These are phyloP conservation scores for Dioctria rufipes DNA, from an alignment of 2,888 invertebrate species.

Conservation along the genomic window DNA sequence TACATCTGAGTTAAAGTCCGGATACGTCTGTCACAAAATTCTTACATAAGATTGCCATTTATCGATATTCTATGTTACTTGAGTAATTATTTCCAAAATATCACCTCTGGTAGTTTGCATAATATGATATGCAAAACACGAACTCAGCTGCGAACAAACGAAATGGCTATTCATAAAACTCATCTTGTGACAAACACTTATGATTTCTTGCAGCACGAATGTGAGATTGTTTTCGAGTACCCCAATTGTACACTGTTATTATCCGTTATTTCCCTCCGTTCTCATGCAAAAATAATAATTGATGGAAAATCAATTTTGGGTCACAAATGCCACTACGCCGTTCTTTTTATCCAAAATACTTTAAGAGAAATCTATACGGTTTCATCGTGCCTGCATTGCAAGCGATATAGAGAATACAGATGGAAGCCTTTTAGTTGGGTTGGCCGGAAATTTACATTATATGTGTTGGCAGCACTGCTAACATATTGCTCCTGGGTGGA, in stretches of 20 bases:
- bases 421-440: background rate
- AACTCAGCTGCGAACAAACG: too few relatives aligned
- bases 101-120: too few relatives aligned
- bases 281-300: slow-evolving; percentile 25
- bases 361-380: slow-evolving; percentile 17
- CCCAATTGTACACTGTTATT: background rate
- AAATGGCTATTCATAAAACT: too few relatives aligned
- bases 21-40: too few relatives aligned
- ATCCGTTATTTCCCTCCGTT: background rate
- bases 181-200: too few relatives aligned
- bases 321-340: slow-evolving; percentile 34
- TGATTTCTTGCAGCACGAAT: too few relatives aligned
- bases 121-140: too few relatives aligned
- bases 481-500: slow-evolving; percentile 46
- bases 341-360: slow-evolving; percentile 6
- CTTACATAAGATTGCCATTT: too few relatives aligned
- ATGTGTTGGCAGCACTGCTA: slow-evolving; percentile 50
- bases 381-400: slow-evolving; percentile 6
- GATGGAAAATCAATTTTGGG: slow-evolving; percentile 50
- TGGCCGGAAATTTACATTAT: slow-evolving; percentile 39
- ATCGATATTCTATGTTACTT: too few relatives aligned
- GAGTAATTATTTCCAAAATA: too few relatives aligned
- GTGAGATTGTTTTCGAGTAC: background rate
- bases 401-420: background rate
- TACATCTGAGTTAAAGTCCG: too few relatives aligned